These are phyloP conservation scores for Aphodius granarius DNA, from an alignment of 2,888 invertebrate species.

Conservation along the genomic window DNA sequence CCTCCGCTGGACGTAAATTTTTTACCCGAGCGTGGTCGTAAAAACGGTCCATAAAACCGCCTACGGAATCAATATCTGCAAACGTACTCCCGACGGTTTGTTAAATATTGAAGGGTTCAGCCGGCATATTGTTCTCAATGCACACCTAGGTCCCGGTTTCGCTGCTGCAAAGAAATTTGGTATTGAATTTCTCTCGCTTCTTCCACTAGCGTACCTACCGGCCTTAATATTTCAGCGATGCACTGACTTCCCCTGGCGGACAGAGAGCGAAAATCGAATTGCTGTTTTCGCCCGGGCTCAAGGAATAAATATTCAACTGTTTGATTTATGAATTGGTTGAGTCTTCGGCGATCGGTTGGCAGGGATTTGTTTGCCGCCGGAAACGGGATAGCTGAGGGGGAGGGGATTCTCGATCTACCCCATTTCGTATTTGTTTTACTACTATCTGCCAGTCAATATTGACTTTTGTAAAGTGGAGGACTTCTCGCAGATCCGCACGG, in stretches of 20 bases:
- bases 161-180: constrained; percentile 9
- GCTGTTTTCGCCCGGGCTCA: background rate
- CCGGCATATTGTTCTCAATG: constrained; percentile 2
- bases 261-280: background rate
- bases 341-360: background rate
- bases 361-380: background rate
- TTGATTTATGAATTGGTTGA: background rate
- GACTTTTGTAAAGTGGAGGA: background rate
- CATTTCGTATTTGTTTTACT: background rate
- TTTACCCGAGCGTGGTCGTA: constrained; percentile 9
- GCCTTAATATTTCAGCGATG: background rate
- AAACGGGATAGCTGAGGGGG: background rate
- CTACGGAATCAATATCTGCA: constrained; percentile 12
- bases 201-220: background rate
- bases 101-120: constrained; percentile 10
- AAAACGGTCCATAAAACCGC: constrained; percentile 12
- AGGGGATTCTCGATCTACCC: background rate
- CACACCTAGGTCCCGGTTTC: background rate
- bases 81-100: constrained; percentile 2
- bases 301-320: background rate
- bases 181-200: background rate
- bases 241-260: background rate
- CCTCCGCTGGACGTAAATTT: background rate
- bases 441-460: background rate
- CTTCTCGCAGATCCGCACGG: background rate